Conservation (phyloP, 2,797 vertebrate genomes). For the Sebastiscus tertius region DNA sequence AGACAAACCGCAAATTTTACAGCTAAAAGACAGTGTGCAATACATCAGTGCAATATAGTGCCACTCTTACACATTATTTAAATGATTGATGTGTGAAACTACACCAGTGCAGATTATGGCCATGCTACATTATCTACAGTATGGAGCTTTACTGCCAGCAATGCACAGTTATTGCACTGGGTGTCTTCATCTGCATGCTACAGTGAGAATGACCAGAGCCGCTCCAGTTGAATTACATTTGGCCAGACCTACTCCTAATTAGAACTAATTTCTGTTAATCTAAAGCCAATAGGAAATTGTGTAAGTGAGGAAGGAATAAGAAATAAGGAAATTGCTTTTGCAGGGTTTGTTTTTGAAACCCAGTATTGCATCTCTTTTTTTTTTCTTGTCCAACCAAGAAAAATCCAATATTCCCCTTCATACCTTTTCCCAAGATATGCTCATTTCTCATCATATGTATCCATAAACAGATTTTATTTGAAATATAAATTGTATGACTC, state of each 20-base stretch:
- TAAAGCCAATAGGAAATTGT: background rate
- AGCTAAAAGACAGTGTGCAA: background rate
- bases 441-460: background rate
- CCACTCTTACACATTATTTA: background rate
- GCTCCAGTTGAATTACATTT: background rate
- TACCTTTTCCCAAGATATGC: background rate
- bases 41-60: background rate
- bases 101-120: background rate
- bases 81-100: background rate
- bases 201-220: background rate
- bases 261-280: background rate
- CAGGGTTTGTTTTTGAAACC: background rate
- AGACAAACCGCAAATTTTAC: background rate
- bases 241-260: background rate
- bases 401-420: background rate
- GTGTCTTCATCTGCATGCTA: background rate
- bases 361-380: background rate
- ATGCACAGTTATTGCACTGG: background rate
- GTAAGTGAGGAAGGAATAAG: background rate
- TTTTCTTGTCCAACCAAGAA: background rate
- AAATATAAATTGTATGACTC: constrained; percentile 1
- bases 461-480: background rate
- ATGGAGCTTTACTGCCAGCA: background rate
- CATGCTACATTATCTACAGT: background rate
- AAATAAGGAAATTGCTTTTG: background rate